These are phyloP conservation scores for Perca schrenkii DNA, from an alignment of 2,113 vertebrate species.

Conservation along the genomic window DNA sequence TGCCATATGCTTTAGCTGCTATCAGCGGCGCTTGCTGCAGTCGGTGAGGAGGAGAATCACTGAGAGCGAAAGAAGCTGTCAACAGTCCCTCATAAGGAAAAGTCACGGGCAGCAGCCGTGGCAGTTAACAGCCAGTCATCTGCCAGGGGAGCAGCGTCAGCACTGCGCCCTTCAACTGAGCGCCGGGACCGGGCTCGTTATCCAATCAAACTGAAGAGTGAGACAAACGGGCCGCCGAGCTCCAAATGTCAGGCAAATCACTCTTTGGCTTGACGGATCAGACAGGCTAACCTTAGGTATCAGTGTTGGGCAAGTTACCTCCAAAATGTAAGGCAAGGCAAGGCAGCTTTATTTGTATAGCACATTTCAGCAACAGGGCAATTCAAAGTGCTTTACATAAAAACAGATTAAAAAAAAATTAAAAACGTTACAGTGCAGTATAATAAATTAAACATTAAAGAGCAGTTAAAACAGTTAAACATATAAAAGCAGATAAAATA, in stretches of 20 bases:
- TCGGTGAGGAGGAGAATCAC: constrained; percentile 30
- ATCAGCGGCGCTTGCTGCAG: neutral
- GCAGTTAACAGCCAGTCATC: constrained; percentile 40
- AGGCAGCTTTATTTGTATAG: no score
- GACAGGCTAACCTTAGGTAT: neutral
- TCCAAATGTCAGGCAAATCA: constrained; percentile 19
- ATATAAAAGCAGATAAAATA: no score
- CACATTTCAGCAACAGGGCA: no score
- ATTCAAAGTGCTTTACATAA: no score
- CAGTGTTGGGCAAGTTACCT: no score
- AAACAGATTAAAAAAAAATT: no score
- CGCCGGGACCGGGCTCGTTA: neutral
- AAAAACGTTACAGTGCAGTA: no score
- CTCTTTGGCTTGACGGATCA: neutral
- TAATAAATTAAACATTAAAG: no score
- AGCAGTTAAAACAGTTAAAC: no score
- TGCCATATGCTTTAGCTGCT: constrained; percentile 57
- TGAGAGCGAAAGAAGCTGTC: constrained; percentile 53
- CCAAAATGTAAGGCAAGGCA: no score
- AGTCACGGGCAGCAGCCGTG: constrained; percentile 7
- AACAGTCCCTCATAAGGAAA: constrained; percentile 42
- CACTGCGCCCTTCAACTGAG: constrained; percentile 22
- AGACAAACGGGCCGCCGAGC: constrained; percentile 34
- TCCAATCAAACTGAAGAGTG: constrained; percentile 36
- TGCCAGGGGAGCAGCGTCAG: constrained; percentile 53